Base-by-base conservation (phyloP, 2,797 vertebrate genomes). In the Stomatorhinus walkeri region DNA sequence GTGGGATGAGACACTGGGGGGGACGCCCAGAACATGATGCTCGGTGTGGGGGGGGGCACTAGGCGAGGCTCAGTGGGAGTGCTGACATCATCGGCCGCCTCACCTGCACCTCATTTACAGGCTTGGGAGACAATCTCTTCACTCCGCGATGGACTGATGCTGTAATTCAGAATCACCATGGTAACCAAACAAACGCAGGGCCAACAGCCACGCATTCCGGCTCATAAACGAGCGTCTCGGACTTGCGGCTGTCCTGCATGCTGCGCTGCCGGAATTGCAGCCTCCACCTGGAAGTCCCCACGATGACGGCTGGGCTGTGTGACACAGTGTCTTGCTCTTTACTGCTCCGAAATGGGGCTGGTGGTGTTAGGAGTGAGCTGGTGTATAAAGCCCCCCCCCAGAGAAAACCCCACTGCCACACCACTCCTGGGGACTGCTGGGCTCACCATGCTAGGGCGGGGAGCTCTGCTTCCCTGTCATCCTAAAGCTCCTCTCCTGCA, bases 141-240 rank as follows among this genome's bases (percentile, higher is more conserved):
- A 36, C 36, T 89, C 90, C 89, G 76, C 88, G 85, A 89, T 83
- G 59, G 51, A 64, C 84, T 91, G 89, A 92, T 91, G 91, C 92
- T 89, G 91, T 90, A 3, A 89, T 85, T 72, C 16, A n/a, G 5
- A 87, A 79, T 91, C 76, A 49, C 88, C 90, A 91, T 43, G 90
- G 90, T 87, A 91, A 92, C 91, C 90, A 90, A 92, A 92, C 89
- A 92, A 92, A 91, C 89, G 8, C 52, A 89, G 90, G 88, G 79
- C 89, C 88, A 88, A 19, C 79, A 89, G 87, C 81, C 91, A 81
- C 8, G 88, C 64, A 76, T 86, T 52, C 85, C 86, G 84, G 89
- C 85, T 87, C 88, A 76, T 87, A 81, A 90, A 90, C 0, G 36
- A 9, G 14, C 9, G 24, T 87, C 51, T 36, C 22, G 49, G 36